A percentile compares a stretch with the other conserved stretches of the same genome.
These are phyloP conservation scores for Corythaeola cristata DNA, from an alignment of 2,113 vertebrate genomes.

Conservation along the genomic window DNA sequence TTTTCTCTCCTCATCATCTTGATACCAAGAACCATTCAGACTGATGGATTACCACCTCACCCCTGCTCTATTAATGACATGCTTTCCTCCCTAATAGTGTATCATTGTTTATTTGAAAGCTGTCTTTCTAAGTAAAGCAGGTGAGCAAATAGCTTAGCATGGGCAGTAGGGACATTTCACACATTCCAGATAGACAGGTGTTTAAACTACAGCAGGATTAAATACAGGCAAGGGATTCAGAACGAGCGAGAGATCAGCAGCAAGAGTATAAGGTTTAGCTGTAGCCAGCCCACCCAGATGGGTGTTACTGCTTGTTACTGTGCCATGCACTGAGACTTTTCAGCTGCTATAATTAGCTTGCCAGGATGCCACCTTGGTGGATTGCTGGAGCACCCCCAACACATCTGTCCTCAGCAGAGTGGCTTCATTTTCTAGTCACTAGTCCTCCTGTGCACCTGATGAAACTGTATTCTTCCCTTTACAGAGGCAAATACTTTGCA, in stretches of 20 bases:
- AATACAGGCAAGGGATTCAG: constrained; percentile 67
- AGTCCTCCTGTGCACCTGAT: neutral
- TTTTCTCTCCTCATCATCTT: neutral
- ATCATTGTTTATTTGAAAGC: constrained; percentile 67
- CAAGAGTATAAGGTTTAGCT: neutral
- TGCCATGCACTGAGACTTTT: neutral
- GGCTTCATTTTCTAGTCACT: neutral
- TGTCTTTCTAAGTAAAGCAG: constrained; percentile 67
- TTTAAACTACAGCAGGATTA: constrained; percentile 79
- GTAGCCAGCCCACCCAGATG: constrained; percentile 48
- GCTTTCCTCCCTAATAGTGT: constrained; percentile 37
- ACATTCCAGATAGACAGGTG: constrained; percentile 82
- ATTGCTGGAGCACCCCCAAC: neutral
- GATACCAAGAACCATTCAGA: neutral
- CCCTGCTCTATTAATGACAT: neutral
- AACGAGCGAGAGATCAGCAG: neutral
- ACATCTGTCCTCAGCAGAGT: neutral
- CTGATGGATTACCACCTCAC: neutral
- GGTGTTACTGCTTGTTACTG: constrained; percentile 43
- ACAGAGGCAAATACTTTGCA: neutral
- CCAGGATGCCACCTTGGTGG: neutral
- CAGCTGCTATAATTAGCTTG: constrained; percentile 44
- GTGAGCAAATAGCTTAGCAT: constrained; percentile 72
- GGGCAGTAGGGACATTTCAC: constrained; percentile 66
- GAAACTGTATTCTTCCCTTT: neutral